A percentile compares a stretch with the other conserved stretches of the same genome.
phyloP scores from a whole-genome alignment of 2,888 invertebrate genomes.

The Drosophila sordidula region DNA sequence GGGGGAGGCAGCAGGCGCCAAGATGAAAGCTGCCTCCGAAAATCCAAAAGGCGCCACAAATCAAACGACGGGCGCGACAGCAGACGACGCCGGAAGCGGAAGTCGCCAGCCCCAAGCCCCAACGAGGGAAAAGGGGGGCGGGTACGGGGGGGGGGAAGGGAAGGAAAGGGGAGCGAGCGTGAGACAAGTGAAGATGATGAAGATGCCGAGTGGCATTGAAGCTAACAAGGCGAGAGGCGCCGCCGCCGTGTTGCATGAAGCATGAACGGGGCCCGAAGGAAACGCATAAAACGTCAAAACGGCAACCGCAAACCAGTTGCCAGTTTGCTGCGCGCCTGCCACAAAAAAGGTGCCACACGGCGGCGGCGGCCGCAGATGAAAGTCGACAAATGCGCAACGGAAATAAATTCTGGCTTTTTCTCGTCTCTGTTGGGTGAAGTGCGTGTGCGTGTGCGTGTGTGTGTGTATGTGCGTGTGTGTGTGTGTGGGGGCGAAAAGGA shows the following conservation, averaged over 20 bases:
- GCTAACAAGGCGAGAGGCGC: conserved; percentile 64
- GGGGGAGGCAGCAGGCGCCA: conserved; percentile 3
- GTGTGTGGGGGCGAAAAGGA: conserved; percentile 44
- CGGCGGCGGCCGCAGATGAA: conserved; percentile 25
- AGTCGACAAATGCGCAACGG: conserved; percentile 69
- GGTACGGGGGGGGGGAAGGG: neutral
- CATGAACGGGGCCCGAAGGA: conserved; percentile 2
- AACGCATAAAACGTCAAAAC: conserved; percentile 76
- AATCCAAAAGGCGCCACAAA: conserved; percentile 68
- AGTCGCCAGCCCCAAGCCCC: conserved; percentile 49
- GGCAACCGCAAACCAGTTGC: conserved; percentile 66
- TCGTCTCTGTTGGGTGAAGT: conserved; percentile 10
- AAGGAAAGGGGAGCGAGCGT: neutral
- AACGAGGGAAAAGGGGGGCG: neutral
- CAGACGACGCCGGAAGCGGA: conserved; percentile 71
- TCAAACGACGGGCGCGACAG: conserved; percentile 58
- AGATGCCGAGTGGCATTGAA: conserved; percentile 42
- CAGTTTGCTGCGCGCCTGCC: conserved; percentile 48
- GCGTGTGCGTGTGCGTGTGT: conserved; percentile 15
- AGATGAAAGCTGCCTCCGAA: conserved; percentile 37
- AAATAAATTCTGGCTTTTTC: conserved; percentile 68
- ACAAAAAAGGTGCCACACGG: conserved; percentile 46
- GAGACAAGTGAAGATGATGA: conserved; percentile 40
- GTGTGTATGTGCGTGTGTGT: no score
- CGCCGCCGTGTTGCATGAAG: conserved; percentile 23